Evolutionary conservation across 2,888 invertebrate species (phyloP).

Genomic region (Baccha elongata): DNA sequence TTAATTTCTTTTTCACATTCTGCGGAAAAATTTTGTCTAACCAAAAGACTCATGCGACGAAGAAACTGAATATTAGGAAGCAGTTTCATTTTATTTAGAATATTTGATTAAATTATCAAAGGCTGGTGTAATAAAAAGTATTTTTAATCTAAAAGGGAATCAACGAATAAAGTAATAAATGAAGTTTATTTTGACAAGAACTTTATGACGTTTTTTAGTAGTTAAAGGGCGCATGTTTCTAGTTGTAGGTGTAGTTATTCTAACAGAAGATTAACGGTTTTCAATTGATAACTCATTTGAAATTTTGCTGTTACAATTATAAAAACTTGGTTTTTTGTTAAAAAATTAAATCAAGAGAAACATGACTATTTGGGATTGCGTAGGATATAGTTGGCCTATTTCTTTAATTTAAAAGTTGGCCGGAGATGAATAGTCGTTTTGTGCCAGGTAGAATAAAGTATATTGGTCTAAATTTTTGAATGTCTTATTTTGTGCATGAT

Average conservation of each 20-base stretch:
- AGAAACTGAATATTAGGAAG: slow-evolving; percentile 51
- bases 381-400: too few relatives aligned
- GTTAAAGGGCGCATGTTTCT: background rate
- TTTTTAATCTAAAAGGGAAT: background rate
- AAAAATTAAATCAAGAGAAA: too few relatives aligned
- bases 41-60: slow-evolving; percentile 77
- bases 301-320: too few relatives aligned
- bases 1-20: slow-evolving; percentile 87
- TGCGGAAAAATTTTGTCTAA: slow-evolving; percentile 86
- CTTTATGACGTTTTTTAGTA: background rate
- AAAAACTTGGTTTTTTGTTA: too few relatives aligned
- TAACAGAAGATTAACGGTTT: too few relatives aligned
- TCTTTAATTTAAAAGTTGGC: too few relatives aligned
- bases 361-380: too few relatives aligned
- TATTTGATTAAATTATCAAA: slow-evolving; percentile 11
- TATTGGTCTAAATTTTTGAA: too few relatives aligned
- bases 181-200: slow-evolving; percentile 16
- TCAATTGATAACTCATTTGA: background rate
- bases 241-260: too few relatives aligned
- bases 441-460: too few relatives aligned
- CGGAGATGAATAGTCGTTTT: too few relatives aligned
- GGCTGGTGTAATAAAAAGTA: background rate
- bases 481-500: too few relatives aligned
- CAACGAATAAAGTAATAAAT: background rate
- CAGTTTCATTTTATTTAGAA: slow-evolving; percentile 47